These are phyloP conservation scores for Pelecanoides urinatrix DNA, from an alignment of 2,113 vertebrate genomes.

Conservation along the genomic window DNA sequence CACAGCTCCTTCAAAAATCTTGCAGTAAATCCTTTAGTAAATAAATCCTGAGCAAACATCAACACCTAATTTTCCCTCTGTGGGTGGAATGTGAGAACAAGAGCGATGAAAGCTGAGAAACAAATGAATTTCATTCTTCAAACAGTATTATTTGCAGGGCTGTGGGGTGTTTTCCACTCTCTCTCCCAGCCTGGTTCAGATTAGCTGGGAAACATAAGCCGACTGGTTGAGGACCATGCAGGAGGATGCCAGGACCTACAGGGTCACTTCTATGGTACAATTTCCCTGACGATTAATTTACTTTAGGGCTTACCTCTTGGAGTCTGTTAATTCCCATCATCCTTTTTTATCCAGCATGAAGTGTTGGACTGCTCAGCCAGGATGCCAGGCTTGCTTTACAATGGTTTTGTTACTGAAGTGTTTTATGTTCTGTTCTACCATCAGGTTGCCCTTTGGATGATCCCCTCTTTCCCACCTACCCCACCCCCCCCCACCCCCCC, in stretches of 20 bases:
- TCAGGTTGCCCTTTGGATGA: not conserved
- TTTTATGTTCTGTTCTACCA: not conserved
- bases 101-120: not conserved
- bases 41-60: not conserved
- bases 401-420: not conserved
- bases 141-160: not conserved
- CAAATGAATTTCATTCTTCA: not conserved
- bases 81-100: conserved; percentile 11
- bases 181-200: not conserved
- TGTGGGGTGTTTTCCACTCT: not conserved
- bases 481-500: too few relatives aligned
- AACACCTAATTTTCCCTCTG: conserved; percentile 27
- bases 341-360: not conserved
- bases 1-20: not conserved
- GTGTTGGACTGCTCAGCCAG: not conserved
- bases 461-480: too few relatives aligned
- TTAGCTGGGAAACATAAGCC: not conserved
- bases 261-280: not conserved
- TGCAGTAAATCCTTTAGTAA: not conserved
- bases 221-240: not conserved
- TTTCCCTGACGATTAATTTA: not conserved
- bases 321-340: not conserved
- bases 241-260: not conserved
- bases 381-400: not conserved
- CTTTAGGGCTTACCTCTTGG: not conserved